Evolutionary conservation across 2,888 invertebrate species (phyloP).

Genomic region (Tanytarsus gracilentus): DNA sequence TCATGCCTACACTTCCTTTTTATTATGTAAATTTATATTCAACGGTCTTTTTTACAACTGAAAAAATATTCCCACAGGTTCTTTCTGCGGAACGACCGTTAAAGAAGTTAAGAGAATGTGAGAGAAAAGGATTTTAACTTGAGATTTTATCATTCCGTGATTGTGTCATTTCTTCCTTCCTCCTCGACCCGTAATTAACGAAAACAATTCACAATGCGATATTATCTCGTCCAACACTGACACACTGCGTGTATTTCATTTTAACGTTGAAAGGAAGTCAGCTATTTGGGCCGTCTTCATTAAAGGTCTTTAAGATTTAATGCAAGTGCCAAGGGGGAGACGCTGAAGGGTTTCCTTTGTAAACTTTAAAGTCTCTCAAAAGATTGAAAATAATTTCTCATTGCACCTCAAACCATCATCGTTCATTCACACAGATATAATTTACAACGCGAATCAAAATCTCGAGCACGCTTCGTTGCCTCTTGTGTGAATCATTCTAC

Average conservation of each 20-base stretch:
- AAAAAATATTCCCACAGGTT: slow-evolving; percentile 7
- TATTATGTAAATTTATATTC: neutral
- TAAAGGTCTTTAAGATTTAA: too few relatives aligned
- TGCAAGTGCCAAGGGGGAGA: too few relatives aligned
- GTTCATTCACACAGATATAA: neutral
- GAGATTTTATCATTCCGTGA: slow-evolving; percentile 12
- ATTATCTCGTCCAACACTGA: slow-evolving; percentile 1
- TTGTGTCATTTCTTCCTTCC: slow-evolving; percentile 1
- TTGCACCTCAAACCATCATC: neutral
- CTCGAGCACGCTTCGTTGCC: slow-evolving; percentile 24
- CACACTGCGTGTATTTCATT: neutral
- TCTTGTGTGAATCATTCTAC: slow-evolving; percentile 24
- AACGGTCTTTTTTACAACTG: neutral
- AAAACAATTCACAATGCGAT: slow-evolving; percentile 20
- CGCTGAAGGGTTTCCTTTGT: too few relatives aligned
- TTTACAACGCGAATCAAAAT: slow-evolving; percentile 14
- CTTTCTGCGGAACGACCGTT: neutral
- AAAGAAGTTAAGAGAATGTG: neutral
- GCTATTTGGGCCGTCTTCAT: neutral
- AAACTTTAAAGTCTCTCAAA: too few relatives aligned
- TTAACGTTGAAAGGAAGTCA: slow-evolving; percentile 1
- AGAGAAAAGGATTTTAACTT: neutral
- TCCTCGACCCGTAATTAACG: slow-evolving; percentile 18
- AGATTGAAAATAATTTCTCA: too few relatives aligned
- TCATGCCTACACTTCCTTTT: neutral